These are phyloP conservation scores for Linnaemya tessellans DNA, from an alignment of 2,888 invertebrate genomes.

Conservation along the genomic window DNA sequence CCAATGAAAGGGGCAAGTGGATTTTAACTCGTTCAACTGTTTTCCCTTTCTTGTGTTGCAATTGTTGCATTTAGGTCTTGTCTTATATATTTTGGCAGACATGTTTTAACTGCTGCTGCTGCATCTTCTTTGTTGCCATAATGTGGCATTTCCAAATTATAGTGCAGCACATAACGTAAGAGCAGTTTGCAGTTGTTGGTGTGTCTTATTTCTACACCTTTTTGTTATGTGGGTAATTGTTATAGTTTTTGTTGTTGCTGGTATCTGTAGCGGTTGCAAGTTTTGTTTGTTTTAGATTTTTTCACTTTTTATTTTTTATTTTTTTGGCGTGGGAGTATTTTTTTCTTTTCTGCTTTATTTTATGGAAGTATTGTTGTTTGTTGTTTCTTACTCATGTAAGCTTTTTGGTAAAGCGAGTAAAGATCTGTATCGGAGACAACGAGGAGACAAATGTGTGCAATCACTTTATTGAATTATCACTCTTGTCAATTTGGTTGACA, in stretches of 20 bases:
- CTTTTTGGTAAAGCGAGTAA: constrained; percentile 41
- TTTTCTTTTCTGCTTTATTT: constrained; percentile 65
- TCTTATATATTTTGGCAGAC: constrained; percentile 20
- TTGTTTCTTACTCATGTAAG: constrained; percentile 27
- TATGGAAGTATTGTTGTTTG: constrained; percentile 63
- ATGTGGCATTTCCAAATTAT: constrained; percentile 71
- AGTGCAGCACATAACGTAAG: constrained; percentile 66
- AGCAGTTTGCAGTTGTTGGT: constrained; percentile 53
- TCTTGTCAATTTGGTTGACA: constrained; percentile 72
- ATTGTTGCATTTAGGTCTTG: constrained; percentile 40
- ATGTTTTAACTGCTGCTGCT: constrained; percentile 40
- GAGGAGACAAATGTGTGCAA: constrained; percentile 81
- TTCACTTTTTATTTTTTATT: constrained; percentile 19
- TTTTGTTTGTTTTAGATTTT: constrained; percentile 41
- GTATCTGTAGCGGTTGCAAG: constrained; percentile 72
- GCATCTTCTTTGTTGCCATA: constrained; percentile 57
- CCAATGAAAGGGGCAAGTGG: constrained; percentile 70
- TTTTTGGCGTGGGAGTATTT: constrained; percentile 79
- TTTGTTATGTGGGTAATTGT: constrained; percentile 66
- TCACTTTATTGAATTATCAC: constrained; percentile 77
- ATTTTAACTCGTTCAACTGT: constrained; percentile 44
- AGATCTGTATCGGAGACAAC: constrained; percentile 78
- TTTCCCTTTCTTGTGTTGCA: constrained; percentile 52
- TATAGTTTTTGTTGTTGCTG: constrained; percentile 72
- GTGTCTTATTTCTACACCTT: constrained; percentile 69